These are phyloP conservation scores for Arenaria interpres DNA, from an alignment of 2,113 vertebrate species.

Conservation along the genomic window DNA sequence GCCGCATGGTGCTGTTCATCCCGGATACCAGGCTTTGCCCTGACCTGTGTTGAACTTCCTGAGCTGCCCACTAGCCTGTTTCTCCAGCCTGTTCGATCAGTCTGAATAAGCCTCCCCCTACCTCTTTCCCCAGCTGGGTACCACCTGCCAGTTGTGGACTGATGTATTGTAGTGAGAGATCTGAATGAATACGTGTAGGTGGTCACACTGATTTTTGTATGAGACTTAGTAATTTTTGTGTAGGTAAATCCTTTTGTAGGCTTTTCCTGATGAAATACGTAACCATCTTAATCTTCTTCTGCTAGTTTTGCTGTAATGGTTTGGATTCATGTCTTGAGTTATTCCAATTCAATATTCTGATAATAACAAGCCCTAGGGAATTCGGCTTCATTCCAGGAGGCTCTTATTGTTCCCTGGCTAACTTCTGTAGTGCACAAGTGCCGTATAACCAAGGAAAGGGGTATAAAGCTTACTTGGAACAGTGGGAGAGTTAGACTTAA, in stretches of 20 bases:
- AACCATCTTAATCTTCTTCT: neutral
- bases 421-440: neutral
- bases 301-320: neutral
- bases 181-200: rapidly evolving
- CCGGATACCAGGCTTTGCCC: neutral
- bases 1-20: neutral
- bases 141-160: rapidly evolving
- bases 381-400: neutral
- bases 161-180: neutral
- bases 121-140: rapidly evolving
- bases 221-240: rapidly evolving
- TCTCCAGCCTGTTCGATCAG: neutral
- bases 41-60: rapidly evolving
- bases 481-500: neutral
- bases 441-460: rapidly evolving
- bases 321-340: neutral
- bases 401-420: neutral
- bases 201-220: neutral
- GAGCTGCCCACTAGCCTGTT: neutral
- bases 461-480: neutral
- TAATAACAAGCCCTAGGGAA: neutral
- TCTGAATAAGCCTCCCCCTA: rapidly evolving
- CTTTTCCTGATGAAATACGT: neutral
- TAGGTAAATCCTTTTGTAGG: neutral
- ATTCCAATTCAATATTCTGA: neutral